Evolutionary conservation across 2,113 vertebrate species (phyloP), one percentile per base, ranked within the genome.

Genomic region (Porphyrio hochstetteri): DNA sequence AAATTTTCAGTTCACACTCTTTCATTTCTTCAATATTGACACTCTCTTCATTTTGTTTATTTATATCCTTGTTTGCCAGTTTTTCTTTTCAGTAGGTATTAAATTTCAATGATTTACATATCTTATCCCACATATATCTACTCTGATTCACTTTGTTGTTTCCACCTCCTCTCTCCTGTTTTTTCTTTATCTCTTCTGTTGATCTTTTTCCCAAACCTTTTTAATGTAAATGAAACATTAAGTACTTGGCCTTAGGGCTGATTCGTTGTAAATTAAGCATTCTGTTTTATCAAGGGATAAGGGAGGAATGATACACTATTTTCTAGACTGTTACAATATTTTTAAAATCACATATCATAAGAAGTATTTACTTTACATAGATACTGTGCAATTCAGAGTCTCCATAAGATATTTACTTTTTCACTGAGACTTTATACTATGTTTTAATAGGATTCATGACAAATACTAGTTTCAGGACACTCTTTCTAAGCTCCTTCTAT

Each of bases 181-280:
- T 88, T 92, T 90, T 83, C 67, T 74, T 88, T 80, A 74, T 93
- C 86, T 88, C 40, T 70, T 70, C 8, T 74, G 82, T 90, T 74
- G 61, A 90, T 92, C 68, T 90, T 79, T 77, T 90, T 31, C 60
- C 35, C 38, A 60, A 88, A 61, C 23, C 59, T 67, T 92, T 95
- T 86, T 81, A 70, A 74, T 90, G 71, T 88, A 90, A 94, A 88
- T 92, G 59, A 86, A 95, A 88, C 19, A 67, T 93, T 93, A 63
- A 40, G 55, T 82, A 69, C 28, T 86, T 92, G 50, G 88, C 88
- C 86, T 88, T 74, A 69, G 64, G 94, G 86, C 40, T 77, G 71
- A 80, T 69, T 82, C 44, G 36, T n/a, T n/a, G 59, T 57, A 92
- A 97, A 92, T 82, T 85, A 94, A 80, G 23, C 53, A 83, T 92